Evolutionary conservation across 2,113 vertebrate species (phyloP).

Genomic region (Oenanthe melanoleuca): DNA sequence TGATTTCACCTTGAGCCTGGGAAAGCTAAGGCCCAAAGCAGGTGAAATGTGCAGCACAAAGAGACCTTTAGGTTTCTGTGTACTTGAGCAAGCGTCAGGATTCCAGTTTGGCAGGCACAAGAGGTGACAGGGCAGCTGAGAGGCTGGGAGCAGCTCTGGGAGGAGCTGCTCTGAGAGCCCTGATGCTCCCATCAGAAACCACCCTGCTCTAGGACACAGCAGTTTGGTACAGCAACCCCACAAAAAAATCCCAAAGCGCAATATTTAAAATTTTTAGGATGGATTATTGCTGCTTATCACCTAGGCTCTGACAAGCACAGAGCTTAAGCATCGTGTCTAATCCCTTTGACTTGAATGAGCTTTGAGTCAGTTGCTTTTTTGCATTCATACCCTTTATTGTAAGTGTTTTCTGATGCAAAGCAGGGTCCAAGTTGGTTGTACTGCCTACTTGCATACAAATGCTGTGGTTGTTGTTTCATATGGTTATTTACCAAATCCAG

Average conservation of each 20-base stretch:
- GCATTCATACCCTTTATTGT: background rate
- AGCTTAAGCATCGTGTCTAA: background rate
- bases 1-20: background rate
- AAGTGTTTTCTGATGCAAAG: conserved; percentile 57
- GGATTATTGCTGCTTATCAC: background rate
- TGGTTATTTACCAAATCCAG: background rate
- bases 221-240: background rate
- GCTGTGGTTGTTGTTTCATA: background rate
- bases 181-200: background rate
- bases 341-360: background rate
- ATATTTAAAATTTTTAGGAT: background rate
- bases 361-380: conserved; percentile 11
- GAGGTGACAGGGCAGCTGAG: background rate
- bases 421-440: background rate
- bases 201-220: background rate
- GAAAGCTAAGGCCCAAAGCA: background rate
- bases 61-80: background rate
- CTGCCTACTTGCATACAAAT: conserved; percentile 30
- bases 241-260: background rate
- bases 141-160: background rate
- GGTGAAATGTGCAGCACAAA: background rate
- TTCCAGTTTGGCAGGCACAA: background rate
- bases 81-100: background rate
- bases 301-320: background rate
- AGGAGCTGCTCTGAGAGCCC: background rate